These are phyloP conservation scores for Sphaeramia orbicularis DNA, from an alignment of 2,797 vertebrate genomes.

Conservation along the genomic window DNA sequence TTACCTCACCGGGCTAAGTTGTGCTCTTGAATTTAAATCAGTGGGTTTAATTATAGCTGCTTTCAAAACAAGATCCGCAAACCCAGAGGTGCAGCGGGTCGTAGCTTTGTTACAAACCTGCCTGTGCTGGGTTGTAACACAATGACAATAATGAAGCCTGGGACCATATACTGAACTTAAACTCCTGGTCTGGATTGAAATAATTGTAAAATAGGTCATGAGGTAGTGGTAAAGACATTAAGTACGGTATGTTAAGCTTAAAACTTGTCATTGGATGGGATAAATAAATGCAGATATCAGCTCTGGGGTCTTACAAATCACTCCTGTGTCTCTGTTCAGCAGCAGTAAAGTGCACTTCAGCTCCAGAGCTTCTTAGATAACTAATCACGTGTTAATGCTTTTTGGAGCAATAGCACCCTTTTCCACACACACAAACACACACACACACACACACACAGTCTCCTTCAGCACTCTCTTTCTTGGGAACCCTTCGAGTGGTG, in stretches of 20 bases:
- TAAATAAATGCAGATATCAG: slow-evolving; percentile 24
- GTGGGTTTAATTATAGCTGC: slow-evolving; percentile 56
- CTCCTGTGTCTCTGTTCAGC: slow-evolving; percentile 24
- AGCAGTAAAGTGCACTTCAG: slow-evolving; percentile 43
- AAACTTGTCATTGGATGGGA: slow-evolving; percentile 1
- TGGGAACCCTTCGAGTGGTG: slow-evolving; percentile 63
- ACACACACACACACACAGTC: slow-evolving; percentile 26
- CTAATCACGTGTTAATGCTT: slow-evolving; percentile 57
- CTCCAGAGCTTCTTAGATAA: slow-evolving; percentile 41
- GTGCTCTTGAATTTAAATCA: slow-evolving; percentile 68
- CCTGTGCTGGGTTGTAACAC: slow-evolving; percentile 30
- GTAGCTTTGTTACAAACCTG: slow-evolving; percentile 28
- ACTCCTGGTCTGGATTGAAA: slow-evolving; percentile 40
- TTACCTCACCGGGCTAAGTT: slow-evolving; percentile 46
- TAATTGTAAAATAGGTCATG: slow-evolving; percentile 34
- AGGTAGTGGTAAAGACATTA: background rate
- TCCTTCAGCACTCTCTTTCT: slow-evolving; percentile 42
- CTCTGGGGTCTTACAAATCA: background rate
- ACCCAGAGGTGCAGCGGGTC: slow-evolving; percentile 46
- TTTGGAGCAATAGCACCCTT: slow-evolving; percentile 35
- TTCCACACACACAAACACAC: slow-evolving; percentile 8
- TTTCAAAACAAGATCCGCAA: slow-evolving; percentile 40
- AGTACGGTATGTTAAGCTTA: slow-evolving; percentile 1
- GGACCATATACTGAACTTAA: slow-evolving; percentile 30
- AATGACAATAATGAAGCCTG: slow-evolving; percentile 57